These are phyloP conservation scores for Drosophila teissieri DNA, from an alignment of 1,140 invertebrate genomes.

Conservation along the genomic window DNA sequence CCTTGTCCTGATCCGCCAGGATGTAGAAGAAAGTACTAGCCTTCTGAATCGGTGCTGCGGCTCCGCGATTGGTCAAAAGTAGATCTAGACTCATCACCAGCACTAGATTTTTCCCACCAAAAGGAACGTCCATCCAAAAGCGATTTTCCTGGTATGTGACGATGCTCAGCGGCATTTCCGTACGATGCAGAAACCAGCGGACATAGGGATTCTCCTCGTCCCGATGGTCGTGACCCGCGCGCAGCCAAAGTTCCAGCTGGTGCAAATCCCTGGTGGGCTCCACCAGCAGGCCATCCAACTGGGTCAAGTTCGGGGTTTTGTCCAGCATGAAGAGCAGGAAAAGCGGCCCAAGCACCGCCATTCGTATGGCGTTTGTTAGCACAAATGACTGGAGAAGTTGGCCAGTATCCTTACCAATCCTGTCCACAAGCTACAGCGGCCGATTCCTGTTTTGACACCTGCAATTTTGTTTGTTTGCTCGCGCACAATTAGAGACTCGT, in stretches of 20 bases:
- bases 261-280: slow-evolving; percentile 37
- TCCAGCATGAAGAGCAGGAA: slow-evolving; percentile 15
- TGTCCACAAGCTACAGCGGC: neutral
- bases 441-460: slow-evolving; percentile 65
- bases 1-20: slow-evolving; percentile 30
- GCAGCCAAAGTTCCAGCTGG: slow-evolving; percentile 44
- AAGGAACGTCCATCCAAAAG: neutral
- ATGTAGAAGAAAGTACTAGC: slow-evolving; percentile 53
- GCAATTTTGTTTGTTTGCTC: slow-evolving; percentile 71
- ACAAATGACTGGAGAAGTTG: slow-evolving; percentile 42
- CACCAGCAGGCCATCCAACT: slow-evolving; percentile 42
- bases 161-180: slow-evolving; percentile 24
- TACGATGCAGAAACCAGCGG: slow-evolving; percentile 48
- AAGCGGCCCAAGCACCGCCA: slow-evolving; percentile 17
- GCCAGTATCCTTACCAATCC: neutral
- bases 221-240: slow-evolving; percentile 6
- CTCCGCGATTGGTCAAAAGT: slow-evolving; percentile 30
- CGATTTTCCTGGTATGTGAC: slow-evolving; percentile 33
- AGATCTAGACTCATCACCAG: slow-evolving; percentile 44
- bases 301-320: neutral
- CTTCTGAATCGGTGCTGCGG: slow-evolving; percentile 8
- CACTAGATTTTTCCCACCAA: slow-evolving; percentile 28
- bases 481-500: slow-evolving; percentile 67
- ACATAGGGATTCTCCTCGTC: slow-evolving; percentile 54
- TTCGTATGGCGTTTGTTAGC: slow-evolving; percentile 27